Evolutionary conservation across 2,888 invertebrate genomes (phyloP).

Genomic region (Rhogogaster chlorosoma): DNA sequence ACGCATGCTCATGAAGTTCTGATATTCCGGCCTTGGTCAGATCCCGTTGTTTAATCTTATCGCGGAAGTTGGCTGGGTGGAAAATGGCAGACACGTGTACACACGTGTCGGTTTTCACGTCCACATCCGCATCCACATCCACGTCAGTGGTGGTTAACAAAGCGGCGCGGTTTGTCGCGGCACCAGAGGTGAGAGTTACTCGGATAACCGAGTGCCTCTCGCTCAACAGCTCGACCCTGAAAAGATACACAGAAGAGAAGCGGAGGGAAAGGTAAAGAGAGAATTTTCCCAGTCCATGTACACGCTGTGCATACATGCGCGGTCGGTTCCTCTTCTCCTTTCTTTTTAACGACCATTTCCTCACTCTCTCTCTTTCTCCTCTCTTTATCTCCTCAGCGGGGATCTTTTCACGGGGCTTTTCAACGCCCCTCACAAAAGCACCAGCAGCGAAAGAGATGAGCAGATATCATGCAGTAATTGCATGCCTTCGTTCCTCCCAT

Average conservation of each 20-base stretch:
- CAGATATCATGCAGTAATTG: constrained; percentile 66
- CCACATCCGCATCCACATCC: neutral
- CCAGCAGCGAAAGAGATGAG: constrained; percentile 62
- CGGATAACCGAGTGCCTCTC: constrained; percentile 54
- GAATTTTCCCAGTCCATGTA: neutral
- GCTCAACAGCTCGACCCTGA: constrained; percentile 48
- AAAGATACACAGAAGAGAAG: constrained; percentile 33
- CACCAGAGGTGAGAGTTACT: constrained; percentile 50
- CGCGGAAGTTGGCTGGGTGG: neutral
- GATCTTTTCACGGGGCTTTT: constrained; percentile 58
- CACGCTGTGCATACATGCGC: neutral
- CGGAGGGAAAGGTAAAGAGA: neutral
- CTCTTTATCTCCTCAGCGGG: constrained; percentile 27
- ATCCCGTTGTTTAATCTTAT: constrained; percentile 11
- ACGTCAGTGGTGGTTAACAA: constrained; percentile 7
- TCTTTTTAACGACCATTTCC: constrained; percentile 24
- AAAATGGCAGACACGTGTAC: neutral
- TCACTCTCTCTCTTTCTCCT: neutral
- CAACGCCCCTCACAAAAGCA: constrained; percentile 57
- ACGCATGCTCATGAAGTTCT: neutral
- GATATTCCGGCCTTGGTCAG: neutral
- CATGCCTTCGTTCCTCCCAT: constrained; percentile 54
- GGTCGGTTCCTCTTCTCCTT: neutral
- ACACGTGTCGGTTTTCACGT: neutral
- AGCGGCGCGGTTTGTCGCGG: constrained; percentile 9